Base-by-base conservation (phyloP, 2,113 vertebrate species). In the Rhinichthys klamathensis region DNA sequence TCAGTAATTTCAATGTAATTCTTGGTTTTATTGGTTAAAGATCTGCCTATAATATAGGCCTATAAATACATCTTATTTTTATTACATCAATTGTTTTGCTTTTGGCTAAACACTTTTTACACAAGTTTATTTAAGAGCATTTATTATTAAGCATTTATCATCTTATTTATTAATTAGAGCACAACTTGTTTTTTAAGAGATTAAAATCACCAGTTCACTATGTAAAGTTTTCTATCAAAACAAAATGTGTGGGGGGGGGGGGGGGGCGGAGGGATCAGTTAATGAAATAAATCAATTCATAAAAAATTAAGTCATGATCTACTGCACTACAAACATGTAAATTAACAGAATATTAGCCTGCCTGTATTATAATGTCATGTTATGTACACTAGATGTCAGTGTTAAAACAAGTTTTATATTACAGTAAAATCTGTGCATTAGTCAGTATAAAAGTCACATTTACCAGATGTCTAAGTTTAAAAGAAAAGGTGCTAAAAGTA, bases 351-450 rank as follows among this genome's bases (percentile, higher is more conserved):
- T 25, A 61, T n/a, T 25, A 56, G 18, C 51, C 6, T 23, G 1
- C 2, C 35, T 23, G 18, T 70, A 41, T 70, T 70, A 70, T 10
- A 73, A 13, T 46, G 70, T 44, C 70, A 69, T 38, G 16, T 25
- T n/a, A 38, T 10, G 23, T 51, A 51, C 87, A 88, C 77, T 77
- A 86, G 87, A 82, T 88, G 87, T 72, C 87, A 84, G 85, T 86
- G 61, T 76, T 81, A 61, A 67, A 80, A 70, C 76, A 86, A 84
- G 87, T 91, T 89, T 32, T 67, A 23, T 88, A 85, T 87, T 89
- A 30, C 30, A 30, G 30, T 30, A 46, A 54, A 82, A 61, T 6
- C 0, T 72, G 69, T n/a, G 32, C 4, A 21, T 23, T 70, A 2
- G 3, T 23, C 9, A 70, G 18, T 38, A 23, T 21, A 58, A 49